Base-by-base conservation (phyloP, 2,888 invertebrate genomes). In the Yponomeuta malinellus region DNA sequence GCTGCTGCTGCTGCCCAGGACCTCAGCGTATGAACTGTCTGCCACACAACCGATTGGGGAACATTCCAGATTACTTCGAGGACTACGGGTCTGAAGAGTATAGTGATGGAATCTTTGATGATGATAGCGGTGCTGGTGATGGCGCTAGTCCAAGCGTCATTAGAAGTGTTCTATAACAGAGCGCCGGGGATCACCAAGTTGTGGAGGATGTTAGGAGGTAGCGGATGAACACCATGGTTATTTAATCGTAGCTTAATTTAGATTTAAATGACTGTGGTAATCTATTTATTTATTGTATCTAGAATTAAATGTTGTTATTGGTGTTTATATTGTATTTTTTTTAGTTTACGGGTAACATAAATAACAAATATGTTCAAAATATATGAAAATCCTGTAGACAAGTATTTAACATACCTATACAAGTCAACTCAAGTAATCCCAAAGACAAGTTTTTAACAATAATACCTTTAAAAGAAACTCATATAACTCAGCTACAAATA, bases 1-100 rank as follows among this genome's bases (percentile, higher is more conserved):
- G 29, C 23, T 69, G 69, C 69, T 69, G 69, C 69, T 52, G 69
- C 10, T 59, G 52, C 12, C 52, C 52, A 15, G 37, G 15, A 15
- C 48, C n/a, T 37, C 37, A 48, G 68, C 68, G n/a, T 10, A 43
- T 29, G 65, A 2, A 23, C 29, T 59, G 52, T 15, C 52, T 5
- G 3, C 52, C 52, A 15, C 12, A 59, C 52, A 59, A 59, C 52
- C 1, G 52, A 12, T 15, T 68, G 5, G 48, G 15, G 10, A 68
- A 33, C n/a, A 43, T n/a, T 37, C 29, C 48, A 2, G 48, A 68
- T 37, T 68, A 65, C 29, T 65, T 10, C 33, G 65, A 65, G 12
- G 65, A 65, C 29, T 29, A 31, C 12, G 65, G 9, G 2, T 59
- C 52, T 29, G 65, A 65, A 23, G 65, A 65, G 64, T 31, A 64